Conservation (phyloP, 2,797 vertebrate genomes). For the Arnoldichthys spilopterus region DNA sequence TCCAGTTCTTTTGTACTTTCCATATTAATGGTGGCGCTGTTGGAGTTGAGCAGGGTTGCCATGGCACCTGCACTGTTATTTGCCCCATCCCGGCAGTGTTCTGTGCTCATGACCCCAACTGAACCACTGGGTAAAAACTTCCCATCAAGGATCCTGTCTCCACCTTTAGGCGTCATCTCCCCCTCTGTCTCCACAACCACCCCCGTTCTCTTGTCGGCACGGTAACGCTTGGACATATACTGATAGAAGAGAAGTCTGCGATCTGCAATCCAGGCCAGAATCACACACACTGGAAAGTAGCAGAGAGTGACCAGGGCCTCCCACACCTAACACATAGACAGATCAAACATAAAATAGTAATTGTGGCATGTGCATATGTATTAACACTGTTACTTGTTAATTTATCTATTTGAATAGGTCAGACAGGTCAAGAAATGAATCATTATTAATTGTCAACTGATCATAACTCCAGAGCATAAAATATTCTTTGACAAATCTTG, state of each 20-base stretch:
- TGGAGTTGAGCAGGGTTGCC: conserved; percentile 69
- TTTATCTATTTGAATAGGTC: too few species aligned
- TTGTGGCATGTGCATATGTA: too few species aligned
- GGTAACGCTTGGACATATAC: conserved; percentile 92
- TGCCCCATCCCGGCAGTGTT: conserved; percentile 60
- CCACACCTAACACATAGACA: conserved; percentile 82
- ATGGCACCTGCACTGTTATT: conserved; percentile 61
- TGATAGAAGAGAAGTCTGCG: conserved; percentile 94
- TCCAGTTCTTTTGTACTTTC: conserved; percentile 85
- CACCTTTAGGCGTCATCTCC: conserved; percentile 81
- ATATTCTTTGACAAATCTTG: too few species aligned
- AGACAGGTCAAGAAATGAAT: too few species aligned
- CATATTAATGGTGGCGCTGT: conserved; percentile 67
- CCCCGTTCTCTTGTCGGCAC: conserved; percentile 89
- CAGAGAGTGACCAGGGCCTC: conserved; percentile 89
- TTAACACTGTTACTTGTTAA: too few species aligned
- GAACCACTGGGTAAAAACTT: conserved; percentile 73
- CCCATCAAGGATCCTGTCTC: conserved; percentile 84
- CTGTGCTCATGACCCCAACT: conserved; percentile 50
- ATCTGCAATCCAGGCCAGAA: conserved; percentile 94
- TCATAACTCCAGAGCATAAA: too few species aligned
- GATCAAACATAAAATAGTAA: too few species aligned
- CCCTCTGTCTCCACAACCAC: conserved; percentile 94
- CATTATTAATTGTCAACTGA: too few species aligned
- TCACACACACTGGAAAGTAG: conserved; percentile 92